phyloP scores from a whole-genome alignment of 2,113 vertebrate species.

The Pterocles gutturalis region DNA sequence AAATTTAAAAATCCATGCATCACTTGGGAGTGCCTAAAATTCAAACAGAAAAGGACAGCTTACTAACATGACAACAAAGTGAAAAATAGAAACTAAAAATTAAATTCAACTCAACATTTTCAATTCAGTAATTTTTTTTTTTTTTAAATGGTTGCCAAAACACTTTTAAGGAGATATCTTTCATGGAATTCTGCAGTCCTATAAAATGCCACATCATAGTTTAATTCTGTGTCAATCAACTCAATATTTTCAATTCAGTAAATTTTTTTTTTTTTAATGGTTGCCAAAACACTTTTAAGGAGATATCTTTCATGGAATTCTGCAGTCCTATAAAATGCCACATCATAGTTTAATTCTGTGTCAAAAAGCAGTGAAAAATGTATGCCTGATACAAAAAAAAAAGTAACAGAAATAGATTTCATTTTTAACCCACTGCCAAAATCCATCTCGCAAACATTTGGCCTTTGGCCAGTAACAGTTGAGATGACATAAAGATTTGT shows the following conservation, averaged over 20 bases:
- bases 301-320: not conserved
- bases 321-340: not conserved
- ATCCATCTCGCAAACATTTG: constrained; percentile 41
- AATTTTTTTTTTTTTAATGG: not conserved
- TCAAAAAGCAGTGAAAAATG: constrained; percentile 20
- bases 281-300: not conserved
- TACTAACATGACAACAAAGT: not conserved
- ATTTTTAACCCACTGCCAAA: constrained; percentile 55
- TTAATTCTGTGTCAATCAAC: not conserved
- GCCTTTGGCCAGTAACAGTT: constrained; percentile 19
- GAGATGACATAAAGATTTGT: constrained; percentile 30
- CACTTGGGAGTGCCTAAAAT: constrained; percentile 7
- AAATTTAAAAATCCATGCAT: not conserved
- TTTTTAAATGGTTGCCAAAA: not conserved
- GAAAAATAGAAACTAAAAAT: not conserved
- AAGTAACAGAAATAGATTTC: constrained; percentile 44
- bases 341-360: not conserved
- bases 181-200: not conserved
- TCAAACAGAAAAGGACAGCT: not conserved
- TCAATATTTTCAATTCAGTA: not conserved
- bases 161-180: not conserved
- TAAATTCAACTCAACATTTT: not conserved
- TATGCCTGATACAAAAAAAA: not conserved
- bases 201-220: not conserved
- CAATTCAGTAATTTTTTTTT: not conserved